Evolutionary conservation across 2,113 vertebrate genomes (phyloP).

Genomic region (Sporophila hypoxantha): DNA sequence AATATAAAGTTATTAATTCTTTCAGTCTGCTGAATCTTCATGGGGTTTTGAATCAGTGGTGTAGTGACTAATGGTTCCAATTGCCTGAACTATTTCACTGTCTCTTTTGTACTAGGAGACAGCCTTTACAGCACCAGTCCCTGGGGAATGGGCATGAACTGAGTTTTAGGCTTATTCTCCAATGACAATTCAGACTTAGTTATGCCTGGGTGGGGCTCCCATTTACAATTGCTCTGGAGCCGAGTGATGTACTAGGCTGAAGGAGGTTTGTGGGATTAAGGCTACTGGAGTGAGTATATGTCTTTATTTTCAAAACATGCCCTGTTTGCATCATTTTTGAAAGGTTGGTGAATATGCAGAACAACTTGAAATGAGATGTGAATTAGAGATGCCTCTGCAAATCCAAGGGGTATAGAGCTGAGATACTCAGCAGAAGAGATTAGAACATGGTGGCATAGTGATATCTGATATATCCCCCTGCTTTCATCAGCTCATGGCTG

Average conservation of each 20-base stretch:
- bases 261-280: not conserved
- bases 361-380: not conserved
- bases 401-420: not conserved
- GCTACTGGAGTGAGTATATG: not conserved
- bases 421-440: not conserved
- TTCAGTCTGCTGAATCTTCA: not conserved
- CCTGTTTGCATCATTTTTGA: not conserved
- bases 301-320: not conserved
- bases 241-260: not conserved
- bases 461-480: not conserved
- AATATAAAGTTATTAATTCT: not conserved
- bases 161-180: not conserved
- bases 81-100: not conserved
- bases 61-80: not conserved
- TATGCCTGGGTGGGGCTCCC: not conserved
- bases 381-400: not conserved
- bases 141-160: not conserved
- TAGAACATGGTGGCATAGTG: not conserved
- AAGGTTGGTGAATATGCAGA: not conserved
- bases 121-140: not conserved
- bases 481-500: not conserved
- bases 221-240: not conserved
- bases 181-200: not conserved
- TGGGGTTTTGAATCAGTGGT: not conserved
- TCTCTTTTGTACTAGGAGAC: not conserved